Conservation (phyloP, 2,113 vertebrate species). For the Indicator indicator region DNA sequence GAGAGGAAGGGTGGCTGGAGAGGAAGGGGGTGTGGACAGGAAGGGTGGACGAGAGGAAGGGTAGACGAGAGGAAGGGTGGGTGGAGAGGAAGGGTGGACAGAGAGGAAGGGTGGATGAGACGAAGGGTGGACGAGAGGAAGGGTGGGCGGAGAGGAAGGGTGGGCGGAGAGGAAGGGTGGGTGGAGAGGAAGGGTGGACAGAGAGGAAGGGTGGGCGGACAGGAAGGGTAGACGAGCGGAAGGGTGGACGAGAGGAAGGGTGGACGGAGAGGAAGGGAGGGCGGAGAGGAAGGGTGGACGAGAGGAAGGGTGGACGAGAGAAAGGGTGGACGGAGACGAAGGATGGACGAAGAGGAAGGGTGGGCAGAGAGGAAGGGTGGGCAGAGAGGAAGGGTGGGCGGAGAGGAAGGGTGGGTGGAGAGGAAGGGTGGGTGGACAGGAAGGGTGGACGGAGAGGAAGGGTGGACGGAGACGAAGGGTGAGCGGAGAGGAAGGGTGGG, state of each 20-base stretch:
- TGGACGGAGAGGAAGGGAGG: neutral
- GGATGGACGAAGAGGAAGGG: neutral
- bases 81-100: neutral
- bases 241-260: neutral
- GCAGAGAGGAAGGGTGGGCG: neutral
- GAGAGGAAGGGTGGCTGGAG: neutral
- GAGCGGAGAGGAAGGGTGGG: neutral
- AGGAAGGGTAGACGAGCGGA: neutral
- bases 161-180: neutral
- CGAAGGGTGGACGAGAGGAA: too few species aligned
- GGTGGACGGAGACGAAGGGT: neutral
- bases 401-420: neutral
- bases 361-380: neutral
- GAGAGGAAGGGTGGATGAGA: neutral
- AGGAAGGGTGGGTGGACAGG: too few species aligned
- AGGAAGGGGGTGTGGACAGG: neutral
- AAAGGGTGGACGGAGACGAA: neutral
- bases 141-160: neutral
- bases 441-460: too few species aligned
- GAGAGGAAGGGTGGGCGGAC: neutral
- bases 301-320: neutral
- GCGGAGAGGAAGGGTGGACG: neutral
- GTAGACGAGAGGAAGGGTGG: neutral
- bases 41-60: neutral
- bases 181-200: neutral